Percentiles rank a stretch among this genome's conserved stretches.
These are phyloP conservation scores for Onthophagus taurus DNA, from an alignment of 1,140 invertebrate species.

Conservation along the genomic window DNA sequence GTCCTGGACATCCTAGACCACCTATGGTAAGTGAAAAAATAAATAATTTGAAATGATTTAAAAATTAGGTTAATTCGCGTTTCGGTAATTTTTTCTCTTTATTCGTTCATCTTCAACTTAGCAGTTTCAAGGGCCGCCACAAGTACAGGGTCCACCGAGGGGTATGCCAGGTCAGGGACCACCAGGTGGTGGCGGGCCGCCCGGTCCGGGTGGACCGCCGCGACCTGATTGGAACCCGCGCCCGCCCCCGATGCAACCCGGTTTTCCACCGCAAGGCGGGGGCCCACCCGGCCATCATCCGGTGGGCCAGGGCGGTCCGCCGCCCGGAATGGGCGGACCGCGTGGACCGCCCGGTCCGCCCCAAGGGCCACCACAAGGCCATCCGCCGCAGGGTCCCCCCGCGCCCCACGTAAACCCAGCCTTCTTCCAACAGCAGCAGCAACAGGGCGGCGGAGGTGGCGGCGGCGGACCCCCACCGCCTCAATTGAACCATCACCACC, in stretches of 20 bases:
- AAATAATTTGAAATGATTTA: no score
- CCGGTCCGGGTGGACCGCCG: no score
- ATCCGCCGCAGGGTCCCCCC: conserved; percentile 59
- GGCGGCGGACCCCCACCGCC: conserved; percentile 44
- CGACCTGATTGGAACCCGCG: conserved; percentile 69
- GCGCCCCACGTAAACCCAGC: conserved; percentile 94
- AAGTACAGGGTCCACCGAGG: conserved; percentile 51
- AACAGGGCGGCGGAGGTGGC: conserved; percentile 41
- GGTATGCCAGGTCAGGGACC: no score
- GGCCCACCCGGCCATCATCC: no score
- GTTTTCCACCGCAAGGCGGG: conserved; percentile 41
- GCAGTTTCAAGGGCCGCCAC: conserved; percentile 52
- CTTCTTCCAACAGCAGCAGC: conserved; percentile 74
- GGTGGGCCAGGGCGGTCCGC: conserved; percentile 65
- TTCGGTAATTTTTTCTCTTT: not conserved
- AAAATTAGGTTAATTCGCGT: not conserved
- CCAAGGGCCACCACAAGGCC: conserved; percentile 51
- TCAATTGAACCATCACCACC: no score
- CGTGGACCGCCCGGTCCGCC: conserved; percentile 43
- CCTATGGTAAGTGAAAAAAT: conserved; percentile 52
- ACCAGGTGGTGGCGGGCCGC: conserved; percentile 53
- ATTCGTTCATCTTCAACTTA: conserved; percentile 7
- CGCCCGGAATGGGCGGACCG: conserved; percentile 48
- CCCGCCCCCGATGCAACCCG: conserved; percentile 56
- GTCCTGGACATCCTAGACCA: no score